phyloP scores from a whole-genome alignment of 2,888 invertebrate species.

The Mermis nigrescens region DNA sequence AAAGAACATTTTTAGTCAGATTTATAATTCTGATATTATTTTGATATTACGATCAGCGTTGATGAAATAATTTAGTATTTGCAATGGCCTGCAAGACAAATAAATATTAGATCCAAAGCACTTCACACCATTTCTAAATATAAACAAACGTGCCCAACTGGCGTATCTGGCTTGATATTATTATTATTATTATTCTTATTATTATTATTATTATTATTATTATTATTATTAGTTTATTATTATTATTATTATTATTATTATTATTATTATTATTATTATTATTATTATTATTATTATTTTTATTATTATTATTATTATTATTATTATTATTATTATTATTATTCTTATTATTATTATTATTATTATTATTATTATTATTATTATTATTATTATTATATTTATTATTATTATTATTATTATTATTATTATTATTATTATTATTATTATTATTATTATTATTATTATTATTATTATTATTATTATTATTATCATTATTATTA shows the following conservation, averaged over 20 bases:
- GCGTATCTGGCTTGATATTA: no score
- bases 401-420: neutral
- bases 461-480: slow-evolving; percentile 1
- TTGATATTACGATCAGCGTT: no score
- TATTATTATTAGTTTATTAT: neutral
- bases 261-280: slow-evolving; percentile 4
- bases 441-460: slow-evolving; percentile 1
- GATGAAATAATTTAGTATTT: no score
- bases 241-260: slow-evolving; percentile 2
- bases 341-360: slow-evolving; percentile 1
- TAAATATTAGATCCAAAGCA: no score
- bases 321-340: slow-evolving; percentile 5
- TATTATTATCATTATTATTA: slow-evolving; percentile 1
- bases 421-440: slow-evolving; percentile 1
- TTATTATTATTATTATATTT: neutral
- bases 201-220: slow-evolving; percentile 3
- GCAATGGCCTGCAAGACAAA: no score
- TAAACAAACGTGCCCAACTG: no score
- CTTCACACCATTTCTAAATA: no score
- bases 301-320: slow-evolving; percentile 3
- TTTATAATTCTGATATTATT: no score
- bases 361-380: neutral
- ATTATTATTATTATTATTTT: slow-evolving; percentile 1
- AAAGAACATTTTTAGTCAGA: no score
- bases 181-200: neutral